phyloP scores from a whole-genome alignment of 2,113 vertebrate genomes.

The Cairina moschata region DNA sequence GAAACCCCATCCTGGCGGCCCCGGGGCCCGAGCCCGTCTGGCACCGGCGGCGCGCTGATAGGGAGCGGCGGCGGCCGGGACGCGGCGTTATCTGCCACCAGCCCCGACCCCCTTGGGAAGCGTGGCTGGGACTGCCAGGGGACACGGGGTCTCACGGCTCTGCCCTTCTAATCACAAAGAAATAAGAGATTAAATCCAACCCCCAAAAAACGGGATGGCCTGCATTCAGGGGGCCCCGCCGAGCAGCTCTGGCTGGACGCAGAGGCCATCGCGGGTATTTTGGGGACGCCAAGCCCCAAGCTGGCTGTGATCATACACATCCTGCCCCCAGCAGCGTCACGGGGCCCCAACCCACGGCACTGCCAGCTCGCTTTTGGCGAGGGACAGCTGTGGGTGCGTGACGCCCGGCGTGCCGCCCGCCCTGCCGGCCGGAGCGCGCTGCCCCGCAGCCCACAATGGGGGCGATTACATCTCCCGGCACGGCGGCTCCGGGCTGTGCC shows the following conservation, averaged over 20 bases:
- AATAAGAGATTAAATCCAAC: too few relatives aligned
- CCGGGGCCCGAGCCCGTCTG: background rate
- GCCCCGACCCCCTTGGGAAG: background rate
- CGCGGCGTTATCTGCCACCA: constrained; percentile 43
- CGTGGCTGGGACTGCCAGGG: accelerated
- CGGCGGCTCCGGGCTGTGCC: accelerated
- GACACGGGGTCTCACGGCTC: background rate
- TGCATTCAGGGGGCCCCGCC: background rate
- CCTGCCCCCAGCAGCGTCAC: background rate
- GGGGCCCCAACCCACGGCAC: background rate
- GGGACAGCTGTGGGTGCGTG: background rate
- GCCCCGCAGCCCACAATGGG: background rate
- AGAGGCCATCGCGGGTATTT: too few relatives aligned
- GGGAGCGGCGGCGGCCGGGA: background rate
- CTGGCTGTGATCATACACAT: too few relatives aligned
- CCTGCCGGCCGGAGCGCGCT: background rate
- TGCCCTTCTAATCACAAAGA: background rate
- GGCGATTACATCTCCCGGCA: background rate
- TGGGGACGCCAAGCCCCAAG: background rate
- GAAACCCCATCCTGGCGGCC: background rate
- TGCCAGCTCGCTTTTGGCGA: background rate
- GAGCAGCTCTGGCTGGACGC: too few relatives aligned
- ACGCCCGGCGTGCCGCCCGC: background rate
- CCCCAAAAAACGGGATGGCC: too few relatives aligned
- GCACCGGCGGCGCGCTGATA: background rate